Evolutionary conservation across 2,113 vertebrate species (phyloP).

Genomic region (Ceyx melanurus): DNA sequence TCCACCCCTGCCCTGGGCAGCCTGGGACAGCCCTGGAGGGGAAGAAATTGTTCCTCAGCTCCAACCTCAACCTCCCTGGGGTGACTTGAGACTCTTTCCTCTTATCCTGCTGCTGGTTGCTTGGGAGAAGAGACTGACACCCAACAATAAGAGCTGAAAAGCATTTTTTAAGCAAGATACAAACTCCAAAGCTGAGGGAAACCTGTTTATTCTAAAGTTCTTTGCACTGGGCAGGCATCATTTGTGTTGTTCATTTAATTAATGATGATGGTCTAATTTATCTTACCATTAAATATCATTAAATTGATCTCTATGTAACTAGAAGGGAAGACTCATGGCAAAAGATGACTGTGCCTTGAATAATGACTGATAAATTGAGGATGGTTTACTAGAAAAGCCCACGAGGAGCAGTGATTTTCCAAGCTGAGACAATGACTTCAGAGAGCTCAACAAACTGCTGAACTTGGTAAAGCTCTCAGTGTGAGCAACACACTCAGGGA

Average conservation of each 20-base stretch:
- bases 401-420: background rate
- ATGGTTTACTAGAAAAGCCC: background rate
- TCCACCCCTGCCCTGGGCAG: no score
- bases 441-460: background rate
- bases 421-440: background rate
- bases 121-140: no score
- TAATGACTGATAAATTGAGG: background rate
- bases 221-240: background rate
- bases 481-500: background rate
- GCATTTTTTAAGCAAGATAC: background rate
- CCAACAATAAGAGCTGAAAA: background rate
- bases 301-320: background rate
- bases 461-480: background rate
- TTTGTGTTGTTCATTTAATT: background rate
- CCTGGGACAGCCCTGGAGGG: no score
- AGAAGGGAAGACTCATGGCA: background rate
- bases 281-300: background rate
- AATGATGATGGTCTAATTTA: background rate
- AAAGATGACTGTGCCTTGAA: background rate
- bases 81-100: no score
- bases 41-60: no score
- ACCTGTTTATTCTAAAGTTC: fast-evolving
- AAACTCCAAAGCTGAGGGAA: background rate
- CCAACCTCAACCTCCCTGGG: no score
- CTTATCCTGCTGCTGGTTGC: no score